Evolutionary conservation across 2,797 vertebrate species (phyloP), one percentile per base, ranked within the genome.

Genomic region (Ctenopoma multispine): DNA sequence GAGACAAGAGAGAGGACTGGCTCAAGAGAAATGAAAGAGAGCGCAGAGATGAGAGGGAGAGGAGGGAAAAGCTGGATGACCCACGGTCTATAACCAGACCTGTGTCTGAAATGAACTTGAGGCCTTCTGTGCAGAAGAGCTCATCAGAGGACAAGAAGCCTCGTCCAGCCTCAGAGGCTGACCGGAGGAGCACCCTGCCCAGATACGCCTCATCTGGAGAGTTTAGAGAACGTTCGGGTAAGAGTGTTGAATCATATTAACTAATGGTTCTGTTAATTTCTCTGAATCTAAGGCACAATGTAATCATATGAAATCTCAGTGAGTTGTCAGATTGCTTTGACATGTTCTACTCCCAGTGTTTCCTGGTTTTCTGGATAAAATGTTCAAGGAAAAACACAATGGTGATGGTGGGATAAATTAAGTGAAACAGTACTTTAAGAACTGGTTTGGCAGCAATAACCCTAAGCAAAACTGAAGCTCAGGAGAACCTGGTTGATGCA

Each of bases 141-240:
- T 77, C 83, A 5, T 91, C 92, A 1, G 94, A 95, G 56, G 92
- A 91, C 0, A 87, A 61, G 61, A 92, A 50, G 51, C 4, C 11
- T 4, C 88, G 85, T 0, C 82, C 88, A 0, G 53, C 59, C 18
- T 94, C 92, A 0, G 92, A 94, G 75, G 46, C 82, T 1, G 85
- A 92, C 31, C 80, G 54, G 15, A 86, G 91, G 64, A 85, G 21
- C n/a, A 93, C 92, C 1, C 86, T 94, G 40, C 92, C 93, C 47
- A 84, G 91, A 70, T 84, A 84, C 58, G 41, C 17, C 1, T 75
- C 87, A 2, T 15, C 72, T 4, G 68, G 87, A 8, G 90, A 94
- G 66, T 73, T 82, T 75, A 90, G 91, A 55, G 69, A 84, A 4
- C 91, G 85, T 7, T 83, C 91, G 82, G 94, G 94, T 95, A 81